phyloP scores from a whole-genome alignment of 2,113 vertebrate genomes.

The Fulmarus glacialis region DNA sequence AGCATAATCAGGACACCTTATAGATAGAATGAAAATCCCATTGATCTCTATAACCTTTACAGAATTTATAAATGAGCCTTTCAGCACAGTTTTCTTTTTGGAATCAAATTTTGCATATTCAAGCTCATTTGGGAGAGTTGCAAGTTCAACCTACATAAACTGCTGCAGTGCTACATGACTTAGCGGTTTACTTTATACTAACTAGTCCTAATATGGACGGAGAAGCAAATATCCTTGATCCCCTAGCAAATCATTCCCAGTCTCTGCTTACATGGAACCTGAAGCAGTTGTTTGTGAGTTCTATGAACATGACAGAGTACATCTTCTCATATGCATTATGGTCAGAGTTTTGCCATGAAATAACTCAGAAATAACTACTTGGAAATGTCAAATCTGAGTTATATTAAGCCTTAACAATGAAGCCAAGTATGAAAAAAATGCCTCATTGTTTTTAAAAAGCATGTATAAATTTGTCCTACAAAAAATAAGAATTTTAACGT shows the following conservation, averaged over 20 bases:
- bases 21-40: background rate
- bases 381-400: background rate
- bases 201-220: background rate
- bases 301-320: background rate
- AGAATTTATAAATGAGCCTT: background rate
- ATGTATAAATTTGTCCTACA: background rate
- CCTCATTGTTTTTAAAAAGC: background rate
- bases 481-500: background rate
- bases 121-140: background rate
- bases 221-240: background rate
- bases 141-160: background rate
- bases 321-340: background rate
- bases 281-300: background rate
- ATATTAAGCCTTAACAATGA: background rate
- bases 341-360: background rate
- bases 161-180: background rate
- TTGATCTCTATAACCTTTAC: background rate
- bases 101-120: background rate
- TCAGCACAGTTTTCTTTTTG: background rate
- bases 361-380: background rate
- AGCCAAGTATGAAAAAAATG: background rate
- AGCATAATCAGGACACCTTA: background rate
- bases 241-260: background rate
- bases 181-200: background rate
- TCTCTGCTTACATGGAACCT: background rate